Evolutionary conservation across 2,797 vertebrate genomes (phyloP).

Genomic region (Helarctos malayanus): DNA sequence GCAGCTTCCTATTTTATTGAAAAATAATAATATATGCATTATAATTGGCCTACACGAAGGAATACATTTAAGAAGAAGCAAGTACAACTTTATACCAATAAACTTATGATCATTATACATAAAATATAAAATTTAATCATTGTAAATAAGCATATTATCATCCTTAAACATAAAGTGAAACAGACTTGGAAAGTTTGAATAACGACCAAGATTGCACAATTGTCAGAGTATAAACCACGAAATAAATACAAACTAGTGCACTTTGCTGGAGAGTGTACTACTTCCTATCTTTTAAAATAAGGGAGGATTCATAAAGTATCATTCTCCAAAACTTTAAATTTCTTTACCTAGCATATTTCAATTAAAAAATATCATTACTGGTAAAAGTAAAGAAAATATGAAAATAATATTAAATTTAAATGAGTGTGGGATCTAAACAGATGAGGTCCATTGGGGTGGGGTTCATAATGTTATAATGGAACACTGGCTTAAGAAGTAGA

Average conservation of each 20-base stretch:
- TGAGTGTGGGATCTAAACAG: not conserved
- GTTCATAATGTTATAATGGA: not conserved
- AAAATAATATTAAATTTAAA: conserved; percentile 26
- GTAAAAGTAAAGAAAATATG: not conserved
- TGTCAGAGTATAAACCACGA: not conserved
- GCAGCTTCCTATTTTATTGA: not conserved
- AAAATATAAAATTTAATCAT: conserved; percentile 10
- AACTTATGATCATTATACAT: not conserved
- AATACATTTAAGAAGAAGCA: not conserved
- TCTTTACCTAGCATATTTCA: not conserved
- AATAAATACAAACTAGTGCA: not conserved
- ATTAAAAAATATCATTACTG: not conserved
- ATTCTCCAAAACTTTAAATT: conserved; percentile 7
- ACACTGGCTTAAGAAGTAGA: not conserved
- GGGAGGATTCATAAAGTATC: not conserved
- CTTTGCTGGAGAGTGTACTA: not conserved
- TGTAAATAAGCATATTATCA: not conserved
- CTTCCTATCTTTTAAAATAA: not conserved
- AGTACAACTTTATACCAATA: not conserved
- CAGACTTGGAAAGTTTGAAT: not conserved
- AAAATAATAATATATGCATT: not conserved
- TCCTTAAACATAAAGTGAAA: not conserved
- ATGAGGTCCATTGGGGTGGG: not conserved
- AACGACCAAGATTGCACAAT: not conserved
- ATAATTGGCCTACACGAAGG: not conserved